Evolutionary conservation across 2,888 invertebrate species (phyloP).

Genomic region (Apotomis betuletana): DNA sequence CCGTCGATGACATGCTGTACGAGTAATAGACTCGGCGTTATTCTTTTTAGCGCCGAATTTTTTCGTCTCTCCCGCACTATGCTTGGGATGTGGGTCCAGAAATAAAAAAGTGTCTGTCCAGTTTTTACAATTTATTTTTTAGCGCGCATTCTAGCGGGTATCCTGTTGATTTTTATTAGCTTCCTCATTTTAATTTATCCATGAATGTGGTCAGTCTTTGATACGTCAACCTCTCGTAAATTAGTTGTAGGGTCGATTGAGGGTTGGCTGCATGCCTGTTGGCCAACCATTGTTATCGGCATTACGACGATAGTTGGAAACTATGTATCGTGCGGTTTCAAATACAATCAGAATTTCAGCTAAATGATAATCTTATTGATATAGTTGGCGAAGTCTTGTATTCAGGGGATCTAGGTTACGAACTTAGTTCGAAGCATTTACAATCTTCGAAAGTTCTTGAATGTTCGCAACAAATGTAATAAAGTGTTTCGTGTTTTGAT

Average conservation of each 20-base stretch:
- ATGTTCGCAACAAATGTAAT: background rate
- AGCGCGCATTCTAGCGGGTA: slow-evolving; percentile 60
- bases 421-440: slow-evolving; percentile 25
- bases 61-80: slow-evolving; percentile 59
- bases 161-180: slow-evolving; percentile 64
- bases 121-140: slow-evolving; percentile 61
- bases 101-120: slow-evolving; percentile 62
- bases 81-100: slow-evolving; percentile 69
- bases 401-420: slow-evolving; percentile 17
- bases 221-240: slow-evolving; percentile 29
- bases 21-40: slow-evolving; percentile 81
- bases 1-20: slow-evolving; percentile 82
- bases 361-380: slow-evolving; percentile 21
- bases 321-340: slow-evolving; percentile 44
- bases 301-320: slow-evolving; percentile 31
- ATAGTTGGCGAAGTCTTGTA: slow-evolving; percentile 6
- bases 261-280: slow-evolving; percentile 16
- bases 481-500: slow-evolving; percentile 1
- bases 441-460: slow-evolving; percentile 9
- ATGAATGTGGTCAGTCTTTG: slow-evolving; percentile 50
- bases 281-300: slow-evolving; percentile 15
- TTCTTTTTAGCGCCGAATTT: slow-evolving; percentile 81
- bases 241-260: slow-evolving; percentile 18
- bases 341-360: slow-evolving; percentile 15
- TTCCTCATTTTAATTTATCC: slow-evolving; percentile 61